These are phyloP conservation scores for Halocaridina rubra DNA, from an alignment of 2,888 invertebrate genomes.

Conservation along the genomic window DNA sequence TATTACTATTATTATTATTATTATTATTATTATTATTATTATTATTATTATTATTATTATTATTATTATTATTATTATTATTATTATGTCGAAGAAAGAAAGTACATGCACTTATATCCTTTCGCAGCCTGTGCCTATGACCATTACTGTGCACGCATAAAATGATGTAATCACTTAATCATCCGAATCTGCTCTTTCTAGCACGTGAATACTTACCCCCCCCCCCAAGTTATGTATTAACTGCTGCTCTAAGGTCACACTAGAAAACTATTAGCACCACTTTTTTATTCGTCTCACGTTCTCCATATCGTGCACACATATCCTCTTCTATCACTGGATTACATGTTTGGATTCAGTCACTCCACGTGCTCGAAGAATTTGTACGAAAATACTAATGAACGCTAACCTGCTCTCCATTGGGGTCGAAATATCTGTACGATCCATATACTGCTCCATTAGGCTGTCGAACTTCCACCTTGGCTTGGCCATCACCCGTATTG, in stretches of 20 bases:
- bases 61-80: neutral
- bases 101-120: neutral
- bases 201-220: no score
- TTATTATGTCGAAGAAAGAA: no score
- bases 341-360: no score
- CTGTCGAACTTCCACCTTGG: slow-evolving; percentile 59
- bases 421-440: slow-evolving; percentile 61
- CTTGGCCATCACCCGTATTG: slow-evolving; percentile 61
- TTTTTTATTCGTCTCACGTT: no score
- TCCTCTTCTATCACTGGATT: no score
- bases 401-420: slow-evolving; percentile 48
- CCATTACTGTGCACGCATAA: neutral
- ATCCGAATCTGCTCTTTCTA: no score
- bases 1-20: neutral
- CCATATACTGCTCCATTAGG: slow-evolving; percentile 52
- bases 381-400: neutral
- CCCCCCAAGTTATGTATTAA: no score
- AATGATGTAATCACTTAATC: no score
- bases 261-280: no score
- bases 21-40: neutral
- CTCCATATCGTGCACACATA: no score
- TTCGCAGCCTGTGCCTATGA: neutral
- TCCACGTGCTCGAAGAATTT: no score
- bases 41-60: slow-evolving; percentile 8
- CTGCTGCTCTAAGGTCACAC: no score